phyloP scores from a whole-genome alignment of 2,797 vertebrate genomes.

The Glyptemys insculpta region DNA sequence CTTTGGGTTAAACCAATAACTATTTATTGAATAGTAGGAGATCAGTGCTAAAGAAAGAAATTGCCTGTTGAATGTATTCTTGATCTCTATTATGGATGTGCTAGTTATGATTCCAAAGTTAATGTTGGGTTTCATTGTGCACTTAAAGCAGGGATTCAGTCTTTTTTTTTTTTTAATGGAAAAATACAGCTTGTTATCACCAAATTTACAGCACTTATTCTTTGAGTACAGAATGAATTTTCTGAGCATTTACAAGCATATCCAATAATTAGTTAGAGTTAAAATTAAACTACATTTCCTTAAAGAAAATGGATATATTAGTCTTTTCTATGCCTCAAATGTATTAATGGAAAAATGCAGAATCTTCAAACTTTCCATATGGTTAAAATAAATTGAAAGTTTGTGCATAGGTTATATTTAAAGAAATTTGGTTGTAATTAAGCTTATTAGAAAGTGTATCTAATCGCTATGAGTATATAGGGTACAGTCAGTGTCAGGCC shows the following conservation, averaged over 20 bases:
- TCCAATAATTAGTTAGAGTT: neutral
- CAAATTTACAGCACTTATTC: neutral
- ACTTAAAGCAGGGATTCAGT: neutral
- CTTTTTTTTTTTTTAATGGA: neutral
- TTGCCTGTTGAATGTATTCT: neutral
- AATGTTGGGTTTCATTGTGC: neutral
- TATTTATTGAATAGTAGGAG: neutral
- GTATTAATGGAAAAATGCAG: neutral
- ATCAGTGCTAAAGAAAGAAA: neutral
- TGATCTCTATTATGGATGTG: neutral
- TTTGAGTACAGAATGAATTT: neutral
- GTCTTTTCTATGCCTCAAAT: neutral
- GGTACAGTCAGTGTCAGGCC: neutral
- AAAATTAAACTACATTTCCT: neutral
- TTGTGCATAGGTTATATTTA: neutral
- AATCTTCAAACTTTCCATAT: neutral
- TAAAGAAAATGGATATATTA: neutral
- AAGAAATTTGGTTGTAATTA: neutral
- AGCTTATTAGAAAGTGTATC: neutral
- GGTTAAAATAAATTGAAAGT: neutral
- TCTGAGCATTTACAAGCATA: slow-evolving; percentile 1
- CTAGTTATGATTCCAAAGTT: neutral
- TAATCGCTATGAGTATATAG: neutral
- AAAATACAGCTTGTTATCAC: neutral
- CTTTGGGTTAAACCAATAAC: neutral